Percentiles rank a stretch among this genome's conserved stretches.
phyloP scores from a whole-genome alignment of 1,140 invertebrate species.

The Hylaeus volcanicus region DNA sequence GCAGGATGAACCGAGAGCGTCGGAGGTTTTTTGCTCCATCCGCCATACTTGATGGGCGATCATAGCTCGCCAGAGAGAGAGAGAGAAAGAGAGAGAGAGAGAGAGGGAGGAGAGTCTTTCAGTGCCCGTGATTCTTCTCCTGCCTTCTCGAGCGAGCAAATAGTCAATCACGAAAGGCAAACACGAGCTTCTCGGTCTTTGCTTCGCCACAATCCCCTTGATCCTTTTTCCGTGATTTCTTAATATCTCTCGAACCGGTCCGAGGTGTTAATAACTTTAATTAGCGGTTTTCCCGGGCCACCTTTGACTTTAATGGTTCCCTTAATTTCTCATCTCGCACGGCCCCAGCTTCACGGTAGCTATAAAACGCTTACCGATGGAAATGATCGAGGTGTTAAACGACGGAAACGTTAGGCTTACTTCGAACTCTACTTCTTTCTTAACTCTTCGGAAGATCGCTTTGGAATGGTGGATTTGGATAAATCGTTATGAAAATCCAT shows the following conservation, averaged over 20 bases:
- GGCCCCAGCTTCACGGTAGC: constrained; percentile 1
- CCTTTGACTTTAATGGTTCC: constrained; percentile 62
- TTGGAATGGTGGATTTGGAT: too few relatives aligned
- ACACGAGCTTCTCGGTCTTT: constrained; percentile 38
- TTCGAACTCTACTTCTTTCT: background rate
- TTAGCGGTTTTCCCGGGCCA: constrained; percentile 59
- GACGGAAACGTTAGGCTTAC: constrained; percentile 38
- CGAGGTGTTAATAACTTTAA: constrained; percentile 69
- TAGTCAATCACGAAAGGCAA: constrained; percentile 62
- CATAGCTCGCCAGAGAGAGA: constrained; percentile 54
- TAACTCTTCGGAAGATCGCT: too few relatives aligned
- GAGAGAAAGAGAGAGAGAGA: background rate
- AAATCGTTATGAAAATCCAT: too few relatives aligned
- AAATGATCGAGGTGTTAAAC: constrained; percentile 61
- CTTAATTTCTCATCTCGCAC: constrained; percentile 63
- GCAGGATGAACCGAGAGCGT: background rate
- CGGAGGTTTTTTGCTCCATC: constrained; percentile 34
- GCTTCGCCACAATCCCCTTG: constrained; percentile 38
- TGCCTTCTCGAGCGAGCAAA: constrained; percentile 27
- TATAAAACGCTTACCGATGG: constrained; percentile 48
- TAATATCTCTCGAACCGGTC: constrained; percentile 48
- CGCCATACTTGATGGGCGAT: constrained; percentile 71
- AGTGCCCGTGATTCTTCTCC: constrained; percentile 13
- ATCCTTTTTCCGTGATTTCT: constrained; percentile 57
- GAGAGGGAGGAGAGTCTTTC: background rate